Base-by-base conservation (phyloP, 2,113 vertebrate species). In the Trogon surrucura region DNA sequence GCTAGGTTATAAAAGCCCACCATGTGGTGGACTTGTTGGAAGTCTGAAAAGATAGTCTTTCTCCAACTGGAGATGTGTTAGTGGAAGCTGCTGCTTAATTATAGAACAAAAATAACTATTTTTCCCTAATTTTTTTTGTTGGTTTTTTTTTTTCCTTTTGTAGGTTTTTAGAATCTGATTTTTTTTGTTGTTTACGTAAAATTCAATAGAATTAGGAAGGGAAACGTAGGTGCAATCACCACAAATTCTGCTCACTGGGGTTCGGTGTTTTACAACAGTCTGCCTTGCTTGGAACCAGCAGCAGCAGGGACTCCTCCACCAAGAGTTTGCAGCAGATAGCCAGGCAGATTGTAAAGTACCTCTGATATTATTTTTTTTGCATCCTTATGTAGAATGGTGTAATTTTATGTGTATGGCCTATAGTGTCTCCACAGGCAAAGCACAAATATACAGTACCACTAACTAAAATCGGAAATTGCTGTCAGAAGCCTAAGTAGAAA, bases 21-120 rank as follows among this genome's bases (percentile, higher is more conserved):
- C 96, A 93, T 96, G 96, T 97, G 95, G 92, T 97, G 96, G 96
- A 92, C 96, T 96, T 85, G 93, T 92, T 95, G 88, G 90, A 84
- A 97, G 88, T 88, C 77, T 54, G 95, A 82, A 96, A 79, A 85
- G 81, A 91, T 83, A 51, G 56, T 96, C 82, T 85, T 89, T 91
- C 89, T 89, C 84, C 96, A 95, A 96, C 94, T 93, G 91, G 92
- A 93, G 84, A 95, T 4, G 91, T 96, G 95, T 95, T 87, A 96
- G 94, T 81, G 86, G 94, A 96, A 94, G 88, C 95, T 92, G 95
- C 92, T 92, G 88, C 88, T 97, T 96, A 93, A 95, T 96, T 95
- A 95, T 27, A 70, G 92, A 94, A 81, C 93, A 91, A 93, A 96
- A 96, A 97, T 91, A 93, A 60, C 80, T 62, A 16, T 18, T 80